A percentile compares a stretch with the other conserved stretches of the same genome.
phyloP scores from a whole-genome alignment of 2,113 vertebrate genomes.

The Raja brachyura region DNA sequence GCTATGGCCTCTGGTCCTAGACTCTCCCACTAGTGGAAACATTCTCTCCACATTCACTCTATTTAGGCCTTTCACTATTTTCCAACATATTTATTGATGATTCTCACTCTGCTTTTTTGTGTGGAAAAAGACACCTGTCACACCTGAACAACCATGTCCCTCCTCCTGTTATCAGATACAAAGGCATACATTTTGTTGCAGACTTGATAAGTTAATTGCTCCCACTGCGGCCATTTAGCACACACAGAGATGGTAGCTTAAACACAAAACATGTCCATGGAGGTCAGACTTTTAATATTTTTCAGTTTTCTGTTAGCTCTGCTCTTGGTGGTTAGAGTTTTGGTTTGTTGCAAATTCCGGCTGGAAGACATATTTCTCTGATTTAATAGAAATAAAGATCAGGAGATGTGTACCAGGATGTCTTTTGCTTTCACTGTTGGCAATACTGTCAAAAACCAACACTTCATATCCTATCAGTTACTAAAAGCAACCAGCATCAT shows the following conservation, averaged over 20 bases:
- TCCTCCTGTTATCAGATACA: not conserved
- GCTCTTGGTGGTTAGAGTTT: not conserved
- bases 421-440: not conserved
- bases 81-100: not conserved
- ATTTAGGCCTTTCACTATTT: no score
- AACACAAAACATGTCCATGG: not conserved
- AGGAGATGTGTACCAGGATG: not conserved
- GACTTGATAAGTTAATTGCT: not conserved
- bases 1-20: no score
- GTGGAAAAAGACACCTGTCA: not conserved
- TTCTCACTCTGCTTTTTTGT: not conserved
- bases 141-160: not conserved
- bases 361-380: not conserved
- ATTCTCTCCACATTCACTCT: no score
- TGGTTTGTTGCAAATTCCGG: not conserved
- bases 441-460: not conserved
- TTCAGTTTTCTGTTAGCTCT: not conserved
- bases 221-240: not conserved
- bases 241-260: not conserved
- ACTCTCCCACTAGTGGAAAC: no score
- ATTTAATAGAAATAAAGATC: not conserved
- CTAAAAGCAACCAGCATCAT: not conserved
- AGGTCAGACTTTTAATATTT: not conserved
- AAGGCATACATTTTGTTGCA: not conserved
- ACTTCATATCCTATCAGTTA: not conserved